Base-by-base conservation (phyloP, 2,797 vertebrate species). In the Podarcis siculus region DNA sequence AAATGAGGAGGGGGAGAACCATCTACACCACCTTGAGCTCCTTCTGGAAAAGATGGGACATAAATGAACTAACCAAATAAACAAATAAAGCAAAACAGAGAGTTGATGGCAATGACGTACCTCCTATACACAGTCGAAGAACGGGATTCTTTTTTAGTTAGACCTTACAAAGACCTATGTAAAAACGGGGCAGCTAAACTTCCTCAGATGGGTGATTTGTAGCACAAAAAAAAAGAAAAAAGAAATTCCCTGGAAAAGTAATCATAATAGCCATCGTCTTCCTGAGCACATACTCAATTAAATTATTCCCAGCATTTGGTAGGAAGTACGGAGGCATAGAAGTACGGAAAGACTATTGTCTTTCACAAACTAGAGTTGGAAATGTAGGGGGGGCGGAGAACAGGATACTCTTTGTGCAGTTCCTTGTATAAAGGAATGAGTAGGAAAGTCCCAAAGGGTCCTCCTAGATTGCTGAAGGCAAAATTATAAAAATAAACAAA, bases 361-460 rank as follows among this genome's bases (percentile, higher is more conserved):
- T 86, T 89, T 83, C 0, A 2, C 55, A 92, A 39, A 80, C 77
- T 79, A 42, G n/a, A 87, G 37, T 15, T 77, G 64, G 39, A 19
- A 90, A 93, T 87, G 83, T 61, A 67, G 37, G 4, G 0, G 27
- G 9, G 90, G n/a, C 78, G 61, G 5, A 92, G 89, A 91, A 93
- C 93, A 92, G 93, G 86, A 91, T 91, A 89, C 88, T 83, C n/a
- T 83, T 45, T 27, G 61, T 0, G 0, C 0, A 4, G 81, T 78
- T 93, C 79, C 69, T 30, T 85, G 13, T 0, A 23, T 69, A 82
- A 1, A 66, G 84, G 61, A 45, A 89, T 81, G 67, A 64, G 0
- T 0, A 58, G 39, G 32, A 76, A 77, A 49, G 10, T 58, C 10
- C 32, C 42, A 76, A 77, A 49, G 10, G 55, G 10, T 55, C n/a